phyloP scores from a whole-genome alignment of 2,888 invertebrate genomes.

The Clunio marinus region DNA sequence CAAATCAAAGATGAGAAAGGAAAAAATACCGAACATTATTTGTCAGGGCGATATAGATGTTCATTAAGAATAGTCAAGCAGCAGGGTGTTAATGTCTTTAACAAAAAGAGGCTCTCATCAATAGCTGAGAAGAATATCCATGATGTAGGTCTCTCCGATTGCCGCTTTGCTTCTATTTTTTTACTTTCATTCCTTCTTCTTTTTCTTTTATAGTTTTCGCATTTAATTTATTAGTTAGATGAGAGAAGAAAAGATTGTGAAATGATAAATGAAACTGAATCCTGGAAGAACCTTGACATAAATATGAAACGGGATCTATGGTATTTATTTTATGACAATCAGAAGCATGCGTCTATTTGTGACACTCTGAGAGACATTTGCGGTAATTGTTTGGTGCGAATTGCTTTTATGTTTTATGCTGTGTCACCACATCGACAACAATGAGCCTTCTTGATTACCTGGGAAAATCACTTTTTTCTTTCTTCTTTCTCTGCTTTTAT shows the following conservation, averaged over 20 bases:
- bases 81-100: slow-evolving; percentile 39
- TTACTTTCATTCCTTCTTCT: neutral
- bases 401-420: neutral
- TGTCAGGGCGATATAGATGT: slow-evolving; percentile 34
- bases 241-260: neutral
- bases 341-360: slow-evolving; percentile 5
- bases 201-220: neutral
- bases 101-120: slow-evolving; percentile 29
- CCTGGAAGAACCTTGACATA: neutral
- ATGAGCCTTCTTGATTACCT: neutral
- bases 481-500: neutral
- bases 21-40: slow-evolving; percentile 15
- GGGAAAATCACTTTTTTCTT: neutral
- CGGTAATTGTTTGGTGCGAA: neutral
- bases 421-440: slow-evolving; percentile 10
- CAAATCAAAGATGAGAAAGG: slow-evolving; percentile 11
- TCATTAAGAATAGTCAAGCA: slow-evolving; percentile 38
- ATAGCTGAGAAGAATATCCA: slow-evolving; percentile 11
- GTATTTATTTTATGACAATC: neutral
- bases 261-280: neutral
- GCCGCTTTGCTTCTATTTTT: neutral
- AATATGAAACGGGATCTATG: slow-evolving; percentile 6
- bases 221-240: slow-evolving; percentile 1
- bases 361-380: slow-evolving; percentile 8
- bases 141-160: slow-evolving; percentile 9